Evolutionary conservation across 2,888 invertebrate species (phyloP), one percentile per base, ranked within the genome.

Genomic region (Rhorus exstirpatorius): DNA sequence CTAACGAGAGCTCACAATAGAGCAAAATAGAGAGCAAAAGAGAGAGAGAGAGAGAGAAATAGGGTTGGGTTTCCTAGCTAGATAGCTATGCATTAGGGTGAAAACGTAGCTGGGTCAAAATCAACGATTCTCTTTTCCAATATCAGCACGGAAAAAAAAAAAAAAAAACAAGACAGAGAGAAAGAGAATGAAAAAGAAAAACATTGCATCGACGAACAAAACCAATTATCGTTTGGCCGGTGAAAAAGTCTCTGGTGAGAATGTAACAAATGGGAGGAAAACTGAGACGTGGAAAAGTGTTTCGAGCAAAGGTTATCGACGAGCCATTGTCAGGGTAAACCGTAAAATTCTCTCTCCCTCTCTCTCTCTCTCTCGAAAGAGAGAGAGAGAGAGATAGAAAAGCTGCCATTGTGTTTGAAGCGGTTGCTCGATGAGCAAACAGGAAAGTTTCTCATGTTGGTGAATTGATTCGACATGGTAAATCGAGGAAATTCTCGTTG

Each of bases 71-170:
- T 65, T 55, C 44, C 19, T 26, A 51, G 53, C 14, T 65, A 55
- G 63, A 75, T 65, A 38, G 26, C 26, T 53, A 53, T 63, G 38
- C 51, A 75, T 49, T 55, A 65, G 65, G 74, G 72, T 63, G 63
- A 31, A 75, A 65, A 65, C 21, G 26, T 75, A 35, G 61, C 53
- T 17, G 74, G 17, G 14, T 17, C 17, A 38, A 14, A 79, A 76
- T 71, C 67, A 38, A 44, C 71, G 51, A 77, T 82, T 79, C 75
- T 58, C 79, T 67, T 75, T 76, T 51, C 65, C 71, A 17, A 61
- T 51, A 58, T 41, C 68, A 21, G 19, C 17, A n/a, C n/a, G n/a
- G n/a, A n/a, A n/a, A n/a, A 51, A 44, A 63, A 65, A 51, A 51
- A 55, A 31, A 19, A 1, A 60, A 19, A 19, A 44, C 31, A 7